Percentiles rank a stretch among this genome's conserved stretches.
phyloP scores from a whole-genome alignment of 1,140 invertebrate genomes.

The Apis dorsata region DNA sequence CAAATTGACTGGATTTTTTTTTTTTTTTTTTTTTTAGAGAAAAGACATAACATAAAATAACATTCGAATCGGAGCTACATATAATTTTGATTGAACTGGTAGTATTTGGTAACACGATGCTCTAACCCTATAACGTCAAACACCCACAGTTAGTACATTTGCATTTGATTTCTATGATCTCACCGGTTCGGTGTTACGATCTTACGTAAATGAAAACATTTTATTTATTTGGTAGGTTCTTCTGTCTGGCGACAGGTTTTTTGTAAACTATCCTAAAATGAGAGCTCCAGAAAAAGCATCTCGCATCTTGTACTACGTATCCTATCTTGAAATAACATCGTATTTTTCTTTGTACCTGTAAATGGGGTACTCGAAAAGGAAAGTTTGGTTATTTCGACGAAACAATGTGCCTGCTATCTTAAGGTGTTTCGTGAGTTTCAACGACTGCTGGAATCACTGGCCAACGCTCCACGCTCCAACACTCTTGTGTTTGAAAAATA shows the following conservation, averaged over 20 bases:
- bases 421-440: slow-evolving; percentile 26
- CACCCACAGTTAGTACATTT: slow-evolving; percentile 61
- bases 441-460: slow-evolving; percentile 46
- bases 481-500: slow-evolving; percentile 49
- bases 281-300: slow-evolving; percentile 56
- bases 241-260: slow-evolving; percentile 47
- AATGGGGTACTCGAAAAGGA: slow-evolving; percentile 70
- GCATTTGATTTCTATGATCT: slow-evolving; percentile 56
- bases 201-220: slow-evolving; percentile 50
- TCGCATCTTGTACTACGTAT: slow-evolving; percentile 59
- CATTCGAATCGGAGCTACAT: slow-evolving; percentile 24
- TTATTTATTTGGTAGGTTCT: slow-evolving; percentile 57
- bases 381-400: slow-evolving; percentile 60
- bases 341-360: slow-evolving; percentile 67
- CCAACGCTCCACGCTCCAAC: slow-evolving; percentile 31
- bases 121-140: slow-evolving; percentile 53
- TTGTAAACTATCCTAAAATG: slow-evolving; percentile 55
- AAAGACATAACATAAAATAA: slow-evolving; percentile 34
- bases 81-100: slow-evolving; percentile 57
- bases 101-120: slow-evolving; percentile 38
- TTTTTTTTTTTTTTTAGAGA: neutral
- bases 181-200: slow-evolving; percentile 53
- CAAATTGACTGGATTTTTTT: slow-evolving; percentile 30
- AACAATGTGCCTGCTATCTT: slow-evolving; percentile 40
- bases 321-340: slow-evolving; percentile 51